A percentile compares a stretch with the other conserved stretches of the same genome.
Conservation (phyloP, 1,140 invertebrate species). For the Chrysopa pallens region DNA sequence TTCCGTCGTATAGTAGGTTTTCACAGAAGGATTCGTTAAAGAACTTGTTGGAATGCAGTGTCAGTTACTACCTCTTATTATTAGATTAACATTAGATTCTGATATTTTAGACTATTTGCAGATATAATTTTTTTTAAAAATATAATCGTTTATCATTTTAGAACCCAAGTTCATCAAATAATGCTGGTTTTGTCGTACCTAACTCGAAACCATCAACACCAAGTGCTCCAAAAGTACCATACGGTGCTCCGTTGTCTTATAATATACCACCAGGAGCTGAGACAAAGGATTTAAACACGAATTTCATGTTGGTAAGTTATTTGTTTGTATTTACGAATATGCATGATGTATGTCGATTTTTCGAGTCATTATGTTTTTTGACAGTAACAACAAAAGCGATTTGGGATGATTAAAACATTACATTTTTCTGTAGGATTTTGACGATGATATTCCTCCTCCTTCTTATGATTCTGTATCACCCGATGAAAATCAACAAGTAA, state of each 20-base stretch:
- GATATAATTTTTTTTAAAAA: too few species aligned
- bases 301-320: constrained; percentile 30
- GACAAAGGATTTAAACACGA: constrained; percentile 36
- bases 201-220: constrained; percentile 16
- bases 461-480: constrained; percentile 29
- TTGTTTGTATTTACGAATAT: constrained; percentile 1
- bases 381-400: too few species aligned
- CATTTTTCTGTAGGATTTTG: too few species aligned
- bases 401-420: too few species aligned
- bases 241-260: constrained; percentile 41
- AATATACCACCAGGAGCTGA: constrained; percentile 45
- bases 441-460: constrained; percentile 14
- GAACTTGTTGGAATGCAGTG: too few species aligned
- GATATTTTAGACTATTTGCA: too few species aligned
- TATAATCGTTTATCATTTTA: too few species aligned
- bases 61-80: too few species aligned
- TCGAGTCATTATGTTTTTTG: too few species aligned
- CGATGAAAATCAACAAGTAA: constrained; percentile 32
- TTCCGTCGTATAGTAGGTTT: too few species aligned
- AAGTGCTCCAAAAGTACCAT: constrained; percentile 23
- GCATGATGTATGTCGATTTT: not conserved
- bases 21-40: too few species aligned
- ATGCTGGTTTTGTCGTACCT: constrained; percentile 29
- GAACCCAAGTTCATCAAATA: constrained; percentile 22
- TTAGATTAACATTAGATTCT: too few species aligned